Evolutionary conservation across 2,797 vertebrate genomes (phyloP).

Genomic region (Lacerta bilineata): DNA sequence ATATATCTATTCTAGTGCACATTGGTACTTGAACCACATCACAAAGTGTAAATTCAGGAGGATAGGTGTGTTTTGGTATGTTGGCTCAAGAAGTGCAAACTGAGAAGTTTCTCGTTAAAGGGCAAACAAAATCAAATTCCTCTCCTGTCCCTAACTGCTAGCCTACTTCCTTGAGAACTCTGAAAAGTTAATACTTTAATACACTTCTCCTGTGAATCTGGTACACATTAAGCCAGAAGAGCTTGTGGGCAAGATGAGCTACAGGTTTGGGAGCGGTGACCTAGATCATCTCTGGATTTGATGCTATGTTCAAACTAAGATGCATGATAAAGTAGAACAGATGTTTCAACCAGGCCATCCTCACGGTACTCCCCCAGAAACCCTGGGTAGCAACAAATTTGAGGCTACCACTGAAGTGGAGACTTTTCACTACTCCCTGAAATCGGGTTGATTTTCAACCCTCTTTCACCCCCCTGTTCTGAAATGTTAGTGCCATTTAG

Average conservation of each 20-base stretch:
- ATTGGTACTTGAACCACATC: too few species aligned
- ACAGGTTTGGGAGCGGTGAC: slow-evolving; percentile 10
- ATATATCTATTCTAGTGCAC: too few species aligned
- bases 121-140: too few species aligned
- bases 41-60: too few species aligned
- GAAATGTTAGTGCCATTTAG: background rate
- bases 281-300: slow-evolving; percentile 28
- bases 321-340: slow-evolving; percentile 1
- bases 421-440: background rate
- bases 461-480: background rate
- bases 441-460: background rate
- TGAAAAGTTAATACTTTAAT: background rate
- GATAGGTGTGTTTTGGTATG: too few species aligned
- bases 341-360: slow-evolving; percentile 11
- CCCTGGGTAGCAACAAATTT: background rate
- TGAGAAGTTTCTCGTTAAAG: too few species aligned
- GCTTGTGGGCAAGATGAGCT: background rate
- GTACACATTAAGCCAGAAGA: background rate
- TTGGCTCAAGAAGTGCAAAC: too few species aligned
- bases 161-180: background rate
- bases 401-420: background rate
- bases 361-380: background rate
- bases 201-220: background rate
- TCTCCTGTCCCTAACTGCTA: too few species aligned
- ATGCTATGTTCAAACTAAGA: slow-evolving; percentile 18